phyloP scores from a whole-genome alignment of 2,888 invertebrate species.

The Acrobasis consociella region DNA sequence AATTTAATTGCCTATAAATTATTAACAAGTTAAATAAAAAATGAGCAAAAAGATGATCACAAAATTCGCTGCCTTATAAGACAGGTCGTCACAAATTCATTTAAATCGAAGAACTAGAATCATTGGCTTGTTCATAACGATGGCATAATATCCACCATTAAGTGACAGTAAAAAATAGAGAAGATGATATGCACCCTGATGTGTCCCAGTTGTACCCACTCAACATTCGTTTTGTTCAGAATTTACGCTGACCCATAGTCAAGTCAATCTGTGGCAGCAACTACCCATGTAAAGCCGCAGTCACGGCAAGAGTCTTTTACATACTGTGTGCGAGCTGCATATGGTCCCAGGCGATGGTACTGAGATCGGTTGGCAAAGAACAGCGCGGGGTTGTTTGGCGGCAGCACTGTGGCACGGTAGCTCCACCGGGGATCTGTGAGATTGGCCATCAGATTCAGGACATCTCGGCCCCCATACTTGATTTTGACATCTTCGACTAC shows the following conservation, averaged over 20 bases:
- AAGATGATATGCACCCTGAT: slow-evolving; percentile 66
- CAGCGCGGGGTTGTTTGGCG: slow-evolving; percentile 79
- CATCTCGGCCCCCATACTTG: slow-evolving; percentile 78
- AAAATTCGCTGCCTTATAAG: slow-evolving; percentile 35
- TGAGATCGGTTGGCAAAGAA: slow-evolving; percentile 85
- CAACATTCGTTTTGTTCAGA: slow-evolving; percentile 64
- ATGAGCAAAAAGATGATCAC: slow-evolving; percentile 27
- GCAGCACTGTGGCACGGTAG: slow-evolving; percentile 79
- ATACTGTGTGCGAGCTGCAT: slow-evolving; percentile 82
- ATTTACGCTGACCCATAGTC: slow-evolving; percentile 54
- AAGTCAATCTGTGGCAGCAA: slow-evolving; percentile 73
- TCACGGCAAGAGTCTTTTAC: slow-evolving; percentile 78
- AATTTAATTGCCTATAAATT: slow-evolving; percentile 40
- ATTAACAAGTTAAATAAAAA: slow-evolving; percentile 33
- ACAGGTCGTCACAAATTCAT: slow-evolving; percentile 42
- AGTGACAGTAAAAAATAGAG: slow-evolving; percentile 49
- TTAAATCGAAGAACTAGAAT: slow-evolving; percentile 51
- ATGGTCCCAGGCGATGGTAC: slow-evolving; percentile 82
- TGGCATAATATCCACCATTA: slow-evolving; percentile 49
- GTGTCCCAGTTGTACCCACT: slow-evolving; percentile 69
- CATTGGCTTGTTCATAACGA: slow-evolving; percentile 46
- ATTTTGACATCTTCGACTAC: slow-evolving; percentile 69
- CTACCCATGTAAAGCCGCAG: slow-evolving; percentile 79
- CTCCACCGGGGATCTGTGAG: slow-evolving; percentile 80
- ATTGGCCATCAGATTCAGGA: slow-evolving; percentile 83